These are phyloP conservation scores for Lucilia sericata DNA, from an alignment of 1,140 invertebrate species.

Conservation along the genomic window DNA sequence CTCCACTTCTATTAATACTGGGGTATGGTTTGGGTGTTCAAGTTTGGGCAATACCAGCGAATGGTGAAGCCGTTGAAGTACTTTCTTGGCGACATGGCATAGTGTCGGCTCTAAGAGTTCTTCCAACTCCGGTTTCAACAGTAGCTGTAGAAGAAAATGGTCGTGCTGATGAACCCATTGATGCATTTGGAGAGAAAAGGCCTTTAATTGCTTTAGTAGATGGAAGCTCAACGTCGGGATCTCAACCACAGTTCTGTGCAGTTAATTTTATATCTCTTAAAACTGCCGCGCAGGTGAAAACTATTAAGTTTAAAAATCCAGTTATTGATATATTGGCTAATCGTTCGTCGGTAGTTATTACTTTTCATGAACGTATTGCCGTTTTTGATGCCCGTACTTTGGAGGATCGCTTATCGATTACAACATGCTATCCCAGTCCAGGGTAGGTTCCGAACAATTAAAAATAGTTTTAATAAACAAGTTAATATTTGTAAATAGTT, in stretches of 20 bases:
- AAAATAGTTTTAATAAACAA: no score
- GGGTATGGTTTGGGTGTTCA: slow-evolving; percentile 87
- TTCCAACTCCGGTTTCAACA: slow-evolving; percentile 78
- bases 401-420: slow-evolving; percentile 87
- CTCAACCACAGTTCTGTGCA: slow-evolving; percentile 85
- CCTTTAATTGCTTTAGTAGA: slow-evolving; percentile 92
- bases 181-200: slow-evolving; percentile 80
- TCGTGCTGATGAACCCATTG: slow-evolving; percentile 69
- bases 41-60: slow-evolving; percentile 76
- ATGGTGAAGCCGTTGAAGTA: slow-evolving; percentile 91
- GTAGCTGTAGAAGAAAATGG: slow-evolving; percentile 56
- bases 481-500: no score
- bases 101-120: slow-evolving; percentile 83
- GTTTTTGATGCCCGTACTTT: slow-evolving; percentile 91
- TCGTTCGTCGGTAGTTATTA: slow-evolving; percentile 83
- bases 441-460: slow-evolving; percentile 53
- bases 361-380: slow-evolving; percentile 90
- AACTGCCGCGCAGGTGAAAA: slow-evolving; percentile 90
- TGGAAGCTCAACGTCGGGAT: slow-evolving; percentile 71
- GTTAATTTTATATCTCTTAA: slow-evolving; percentile 91
- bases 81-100: slow-evolving; percentile 90
- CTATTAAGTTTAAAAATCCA: slow-evolving; percentile 92
- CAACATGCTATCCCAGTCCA: slow-evolving; percentile 90
- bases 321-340: slow-evolving; percentile 90
- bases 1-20: slow-evolving; percentile 84